Conservation (phyloP, 2,888 invertebrate species). For the Drosophila gaucha region DNA sequence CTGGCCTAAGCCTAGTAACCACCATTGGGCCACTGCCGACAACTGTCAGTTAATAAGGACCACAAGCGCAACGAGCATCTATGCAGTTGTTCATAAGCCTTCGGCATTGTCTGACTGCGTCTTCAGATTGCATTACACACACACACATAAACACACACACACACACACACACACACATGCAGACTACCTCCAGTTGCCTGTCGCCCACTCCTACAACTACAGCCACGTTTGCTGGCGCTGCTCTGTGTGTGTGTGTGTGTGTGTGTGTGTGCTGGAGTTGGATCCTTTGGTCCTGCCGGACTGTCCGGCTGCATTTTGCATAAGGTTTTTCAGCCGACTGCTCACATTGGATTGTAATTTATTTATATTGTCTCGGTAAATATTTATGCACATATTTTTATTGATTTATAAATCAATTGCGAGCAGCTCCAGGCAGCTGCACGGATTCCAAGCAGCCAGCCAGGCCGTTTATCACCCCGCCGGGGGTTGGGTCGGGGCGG, state of each 20-base stretch:
- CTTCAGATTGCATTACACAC: conserved; percentile 12
- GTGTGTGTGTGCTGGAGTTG: neutral
- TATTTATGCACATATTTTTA: conserved; percentile 74
- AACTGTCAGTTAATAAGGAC: conserved; percentile 38
- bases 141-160: neutral
- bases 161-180: neutral
- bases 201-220: neutral
- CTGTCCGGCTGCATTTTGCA: conserved; percentile 67
- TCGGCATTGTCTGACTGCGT: conserved; percentile 24
- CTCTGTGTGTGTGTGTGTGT: conserved; percentile 3
- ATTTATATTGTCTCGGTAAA: conserved; percentile 74
- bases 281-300: conserved; percentile 2
- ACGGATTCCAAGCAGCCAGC: conserved; percentile 26
- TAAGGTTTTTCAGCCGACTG: conserved; percentile 63
- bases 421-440: conserved; percentile 14
- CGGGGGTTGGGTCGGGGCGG: conserved; percentile 6
- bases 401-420: conserved; percentile 78
- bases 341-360: conserved; percentile 64
- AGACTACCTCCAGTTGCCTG: neutral
- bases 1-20: conserved; percentile 14
- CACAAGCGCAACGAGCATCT: conserved; percentile 17
- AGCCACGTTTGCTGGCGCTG: neutral
- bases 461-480: conserved; percentile 43
- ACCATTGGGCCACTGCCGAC: conserved; percentile 3
- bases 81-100: conserved; percentile 27